Evolutionary conservation across 2,888 invertebrate species (phyloP), one percentile per base, ranked within the genome.

Genomic region (Aphodius sticticus): DNA sequence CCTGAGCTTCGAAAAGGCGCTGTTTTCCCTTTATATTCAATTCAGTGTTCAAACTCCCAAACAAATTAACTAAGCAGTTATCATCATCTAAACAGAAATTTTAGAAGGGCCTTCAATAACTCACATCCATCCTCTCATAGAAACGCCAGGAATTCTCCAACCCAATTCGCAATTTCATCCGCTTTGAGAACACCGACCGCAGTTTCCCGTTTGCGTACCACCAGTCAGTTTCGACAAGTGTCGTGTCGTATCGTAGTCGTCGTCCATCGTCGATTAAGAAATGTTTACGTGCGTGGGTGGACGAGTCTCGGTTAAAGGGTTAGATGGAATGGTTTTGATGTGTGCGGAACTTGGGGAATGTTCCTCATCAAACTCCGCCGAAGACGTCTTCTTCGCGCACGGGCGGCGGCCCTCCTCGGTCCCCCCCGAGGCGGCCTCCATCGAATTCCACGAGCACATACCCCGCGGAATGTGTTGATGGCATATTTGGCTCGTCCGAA

Each of bases 291-390:
- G n/a, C n/a, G 16, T 16, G 26, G 74, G 74, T 35, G 74, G 16
- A 7, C 35, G 6, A 26, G 37, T 35, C 36, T 12, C 3, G 14
- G 81, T 83, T 85, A 86, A 87, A 86, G 86, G 87, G 86, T 86
- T 86, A 53, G 53, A 12, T 80, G 86, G 86, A 86, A 88, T 87
- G 88, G 86, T 86, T 86, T 88, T 87, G 87, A 87, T 87, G 86
- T 80, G 77, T 86, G 85, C 86, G 88, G 88, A 87, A 88, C 88
- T 88, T 86, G 82, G 86, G 84, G 88, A 88, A 88, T 88, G 88
- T 80, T 80, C 74, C 75, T 80, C 80, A 80, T 80, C 80, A 80
- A 78, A 74, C 69, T 76, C 86, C 85, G 86, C 86, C 77, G 69
- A 87, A 80, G 88, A 88, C 87, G 88, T 88, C 88, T 88, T 88